These are phyloP conservation scores for Takifugu ocellatus DNA, from an alignment of 2,797 vertebrate genomes.

Conservation along the genomic window DNA sequence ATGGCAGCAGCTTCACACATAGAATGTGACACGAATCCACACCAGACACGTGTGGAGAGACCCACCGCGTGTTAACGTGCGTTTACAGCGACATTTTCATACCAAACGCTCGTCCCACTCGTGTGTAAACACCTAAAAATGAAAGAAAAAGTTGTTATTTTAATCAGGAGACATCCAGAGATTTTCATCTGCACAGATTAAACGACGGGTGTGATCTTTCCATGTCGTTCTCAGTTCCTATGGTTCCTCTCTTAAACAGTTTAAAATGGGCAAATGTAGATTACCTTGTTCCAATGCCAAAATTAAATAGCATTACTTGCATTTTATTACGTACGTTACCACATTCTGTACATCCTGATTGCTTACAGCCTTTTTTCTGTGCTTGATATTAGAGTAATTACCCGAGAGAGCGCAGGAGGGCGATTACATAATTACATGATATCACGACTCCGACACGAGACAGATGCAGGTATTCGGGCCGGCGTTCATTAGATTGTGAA, in stretches of 20 bases:
- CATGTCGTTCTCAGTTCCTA: too few species aligned
- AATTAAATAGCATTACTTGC: not conserved
- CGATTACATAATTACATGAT: not conserved
- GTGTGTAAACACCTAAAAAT: not conserved
- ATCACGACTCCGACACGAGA: too few species aligned
- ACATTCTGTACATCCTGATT: too few species aligned
- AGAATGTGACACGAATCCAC: conserved; percentile 13
- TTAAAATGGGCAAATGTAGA: not conserved
- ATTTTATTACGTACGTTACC: too few species aligned
- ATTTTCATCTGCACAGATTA: too few species aligned
- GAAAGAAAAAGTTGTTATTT: too few species aligned
- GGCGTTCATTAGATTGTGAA: conserved; percentile 7
- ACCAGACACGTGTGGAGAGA: conserved; percentile 1
- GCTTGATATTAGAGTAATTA: not conserved
- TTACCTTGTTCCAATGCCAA: not conserved
- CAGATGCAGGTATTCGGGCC: too few species aligned
- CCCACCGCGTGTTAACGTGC: conserved; percentile 2
- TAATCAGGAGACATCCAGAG: too few species aligned
- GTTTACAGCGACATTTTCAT: too few species aligned
- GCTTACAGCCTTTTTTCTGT: not conserved
- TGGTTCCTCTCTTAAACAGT: too few species aligned
- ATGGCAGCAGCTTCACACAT: conserved; percentile 47
- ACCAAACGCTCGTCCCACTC: not conserved
- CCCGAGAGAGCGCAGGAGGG: not conserved
- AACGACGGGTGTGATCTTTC: too few species aligned